Evolutionary conservation across 2,797 vertebrate genomes (phyloP).

Genomic region (Dipus sagitta): DNA sequence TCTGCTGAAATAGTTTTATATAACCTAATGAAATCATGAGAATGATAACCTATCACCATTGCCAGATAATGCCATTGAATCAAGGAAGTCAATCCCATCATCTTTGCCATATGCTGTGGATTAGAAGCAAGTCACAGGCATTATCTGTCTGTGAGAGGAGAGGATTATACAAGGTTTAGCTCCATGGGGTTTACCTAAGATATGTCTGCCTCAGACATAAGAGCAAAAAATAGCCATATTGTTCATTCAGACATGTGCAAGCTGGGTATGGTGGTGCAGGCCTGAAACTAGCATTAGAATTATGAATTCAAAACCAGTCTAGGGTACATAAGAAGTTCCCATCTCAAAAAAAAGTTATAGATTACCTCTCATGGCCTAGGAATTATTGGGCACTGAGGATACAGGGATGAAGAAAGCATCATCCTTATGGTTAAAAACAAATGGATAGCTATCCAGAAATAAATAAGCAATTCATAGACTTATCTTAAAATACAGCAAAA

Average conservation of each 20-base stretch:
- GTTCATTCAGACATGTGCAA: conserved; percentile 21
- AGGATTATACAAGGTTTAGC: background rate
- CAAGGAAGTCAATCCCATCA: background rate
- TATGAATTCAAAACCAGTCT: background rate
- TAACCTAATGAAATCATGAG: background rate
- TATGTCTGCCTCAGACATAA: background rate
- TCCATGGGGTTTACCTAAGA: background rate
- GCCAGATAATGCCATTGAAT: background rate
- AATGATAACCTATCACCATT: background rate
- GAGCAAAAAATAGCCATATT: background rate
- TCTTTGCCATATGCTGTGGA: background rate
- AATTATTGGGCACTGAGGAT: background rate
- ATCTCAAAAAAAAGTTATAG: background rate
- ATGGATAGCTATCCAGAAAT: conserved; percentile 11
- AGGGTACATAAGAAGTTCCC: background rate
- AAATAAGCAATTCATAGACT: conserved; percentile 19
- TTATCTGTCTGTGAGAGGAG: background rate
- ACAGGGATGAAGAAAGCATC: background rate
- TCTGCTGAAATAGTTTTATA: conserved; percentile 29
- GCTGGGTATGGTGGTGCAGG: background rate
- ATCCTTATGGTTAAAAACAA: background rate
- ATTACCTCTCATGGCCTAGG: background rate
- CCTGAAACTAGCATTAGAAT: background rate
- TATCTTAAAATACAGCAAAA: background rate
- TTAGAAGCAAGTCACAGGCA: conserved; percentile 24